Conservation (phyloP, 1,140 invertebrate species). For the Psix sp. region DNA sequence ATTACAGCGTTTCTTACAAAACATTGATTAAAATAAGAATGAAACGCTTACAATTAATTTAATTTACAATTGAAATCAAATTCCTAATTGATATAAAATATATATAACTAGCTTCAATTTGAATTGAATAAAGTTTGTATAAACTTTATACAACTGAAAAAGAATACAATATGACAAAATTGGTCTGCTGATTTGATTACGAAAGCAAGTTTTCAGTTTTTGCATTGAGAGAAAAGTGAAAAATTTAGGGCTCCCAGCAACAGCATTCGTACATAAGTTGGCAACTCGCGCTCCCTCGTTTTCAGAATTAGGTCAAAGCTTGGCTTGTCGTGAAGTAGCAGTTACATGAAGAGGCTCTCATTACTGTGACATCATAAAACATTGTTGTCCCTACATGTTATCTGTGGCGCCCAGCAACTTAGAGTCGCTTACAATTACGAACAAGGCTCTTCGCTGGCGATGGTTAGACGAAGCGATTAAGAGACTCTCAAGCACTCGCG, state of each 20-base stretch:
- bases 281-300: constrained; percentile 7
- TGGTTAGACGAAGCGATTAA: constrained; percentile 38
- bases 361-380: constrained; percentile 36
- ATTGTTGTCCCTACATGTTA: constrained; percentile 37
- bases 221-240: too few species aligned
- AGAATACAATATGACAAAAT: too few species aligned
- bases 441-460: constrained; percentile 12
- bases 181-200: too few species aligned
- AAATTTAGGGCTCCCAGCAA: constrained; percentile 28
- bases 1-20: too few species aligned
- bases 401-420: constrained; percentile 30
- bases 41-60: too few species aligned
- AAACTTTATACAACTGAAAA: too few species aligned
- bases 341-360: constrained; percentile 35
- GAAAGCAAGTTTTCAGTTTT: too few species aligned
- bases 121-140: too few species aligned
- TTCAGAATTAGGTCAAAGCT: constrained; percentile 48
- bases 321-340: constrained; percentile 24
- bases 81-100: too few species aligned
- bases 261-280: constrained; percentile 13
- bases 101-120: too few species aligned
- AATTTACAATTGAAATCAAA: too few species aligned
- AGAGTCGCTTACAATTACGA: constrained; percentile 32
- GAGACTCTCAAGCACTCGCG: constrained; percentile 29
- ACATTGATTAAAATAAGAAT: too few species aligned